Percentiles rank a stretch among this genome's conserved stretches.
These are phyloP conservation scores for Aeoliscus strigatus DNA, from an alignment of 2,797 vertebrate genomes.

Conservation along the genomic window DNA sequence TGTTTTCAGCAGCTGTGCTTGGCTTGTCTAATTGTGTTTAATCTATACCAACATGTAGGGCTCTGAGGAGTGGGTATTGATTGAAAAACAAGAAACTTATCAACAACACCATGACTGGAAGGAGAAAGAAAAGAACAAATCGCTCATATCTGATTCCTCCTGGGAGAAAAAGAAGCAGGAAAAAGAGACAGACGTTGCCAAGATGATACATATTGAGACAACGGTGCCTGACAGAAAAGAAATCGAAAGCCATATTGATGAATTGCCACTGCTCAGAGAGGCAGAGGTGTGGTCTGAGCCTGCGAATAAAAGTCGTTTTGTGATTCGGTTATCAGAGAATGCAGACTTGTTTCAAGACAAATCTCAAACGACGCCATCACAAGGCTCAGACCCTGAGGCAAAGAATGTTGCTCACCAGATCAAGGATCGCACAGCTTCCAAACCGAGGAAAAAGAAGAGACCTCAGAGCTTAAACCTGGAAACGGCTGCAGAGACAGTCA, in stretches of 20 bases:
- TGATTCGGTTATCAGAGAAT: slow-evolving; percentile 53
- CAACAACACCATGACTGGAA: slow-evolving; percentile 73
- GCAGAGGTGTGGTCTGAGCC: slow-evolving; percentile 43
- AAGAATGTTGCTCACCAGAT: slow-evolving; percentile 23
- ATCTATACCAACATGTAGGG: slow-evolving; percentile 97
- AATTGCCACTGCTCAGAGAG: slow-evolving; percentile 50
- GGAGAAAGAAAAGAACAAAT: slow-evolving; percentile 68
- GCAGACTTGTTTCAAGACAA: slow-evolving; percentile 51
- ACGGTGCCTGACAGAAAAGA: slow-evolving; percentile 67
- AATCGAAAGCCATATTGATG: slow-evolving; percentile 70
- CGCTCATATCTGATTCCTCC: slow-evolving; percentile 47
- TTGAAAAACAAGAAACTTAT: slow-evolving; percentile 90
- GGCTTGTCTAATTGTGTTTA: slow-evolving; percentile 89
- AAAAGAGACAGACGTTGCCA: slow-evolving; percentile 56
- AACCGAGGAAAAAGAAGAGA: slow-evolving; percentile 67
- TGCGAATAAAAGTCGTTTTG: slow-evolving; percentile 43
- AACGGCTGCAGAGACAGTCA: slow-evolving; percentile 61
- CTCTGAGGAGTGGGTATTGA: slow-evolving; percentile 98
- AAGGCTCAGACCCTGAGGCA: slow-evolving; percentile 35
- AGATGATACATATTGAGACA: slow-evolving; percentile 71
- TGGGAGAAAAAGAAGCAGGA: slow-evolving; percentile 66
- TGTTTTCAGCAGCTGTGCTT: slow-evolving; percentile 42
- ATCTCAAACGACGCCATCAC: slow-evolving; percentile 48
- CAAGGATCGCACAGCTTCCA: slow-evolving; percentile 46
- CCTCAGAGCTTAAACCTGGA: slow-evolving; percentile 77